Evolutionary conservation across 1,140 invertebrate species (phyloP).

Genomic region (Lordiphosa mommai): DNA sequence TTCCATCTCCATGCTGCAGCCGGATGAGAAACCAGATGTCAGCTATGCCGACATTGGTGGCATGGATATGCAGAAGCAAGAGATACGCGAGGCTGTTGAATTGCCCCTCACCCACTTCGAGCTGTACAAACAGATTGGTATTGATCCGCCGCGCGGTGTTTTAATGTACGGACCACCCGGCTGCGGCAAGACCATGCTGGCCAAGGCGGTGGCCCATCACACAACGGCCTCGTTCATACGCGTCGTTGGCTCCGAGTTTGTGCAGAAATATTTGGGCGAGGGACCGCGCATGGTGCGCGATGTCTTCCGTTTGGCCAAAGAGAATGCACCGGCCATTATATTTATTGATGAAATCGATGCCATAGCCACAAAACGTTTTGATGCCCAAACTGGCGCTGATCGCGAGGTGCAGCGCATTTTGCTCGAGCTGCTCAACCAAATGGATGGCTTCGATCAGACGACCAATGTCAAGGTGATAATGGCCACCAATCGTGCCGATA

Average conservation of each 20-base stretch:
- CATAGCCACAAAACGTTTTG: slow-evolving; percentile 98
- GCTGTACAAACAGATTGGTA: slow-evolving; percentile 98
- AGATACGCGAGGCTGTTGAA: slow-evolving; percentile 99
- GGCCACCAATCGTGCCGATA: slow-evolving; percentile 98
- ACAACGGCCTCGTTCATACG: slow-evolving; percentile 99
- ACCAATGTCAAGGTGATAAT: slow-evolving; percentile 99
- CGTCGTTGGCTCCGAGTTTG: slow-evolving; percentile 99
- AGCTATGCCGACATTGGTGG: slow-evolving; percentile 99
- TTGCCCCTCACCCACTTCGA: slow-evolving; percentile 98
- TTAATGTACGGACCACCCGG: slow-evolving; percentile 99
- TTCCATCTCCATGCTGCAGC: slow-evolving; percentile 95
- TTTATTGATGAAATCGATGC: slow-evolving; percentile 99
- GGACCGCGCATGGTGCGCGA: slow-evolving; percentile 99
- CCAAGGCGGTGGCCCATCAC: slow-evolving; percentile 98
- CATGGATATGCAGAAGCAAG: slow-evolving; percentile 99
- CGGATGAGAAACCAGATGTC: slow-evolving; percentile 99
- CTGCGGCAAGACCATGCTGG: slow-evolving; percentile 97
- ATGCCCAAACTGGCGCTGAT: slow-evolving; percentile 99
- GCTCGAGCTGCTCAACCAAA: slow-evolving; percentile 98
- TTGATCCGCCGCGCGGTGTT: slow-evolving; percentile 97
- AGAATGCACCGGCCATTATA: slow-evolving; percentile 99
- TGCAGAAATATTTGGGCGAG: slow-evolving; percentile 99
- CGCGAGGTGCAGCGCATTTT: slow-evolving; percentile 99
- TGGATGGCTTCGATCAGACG: slow-evolving; percentile 99
- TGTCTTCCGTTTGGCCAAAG: slow-evolving; percentile 98